Evolutionary conservation across 2,113 vertebrate species (phyloP).

Genomic region (Phrynosoma blainvillii): DNA sequence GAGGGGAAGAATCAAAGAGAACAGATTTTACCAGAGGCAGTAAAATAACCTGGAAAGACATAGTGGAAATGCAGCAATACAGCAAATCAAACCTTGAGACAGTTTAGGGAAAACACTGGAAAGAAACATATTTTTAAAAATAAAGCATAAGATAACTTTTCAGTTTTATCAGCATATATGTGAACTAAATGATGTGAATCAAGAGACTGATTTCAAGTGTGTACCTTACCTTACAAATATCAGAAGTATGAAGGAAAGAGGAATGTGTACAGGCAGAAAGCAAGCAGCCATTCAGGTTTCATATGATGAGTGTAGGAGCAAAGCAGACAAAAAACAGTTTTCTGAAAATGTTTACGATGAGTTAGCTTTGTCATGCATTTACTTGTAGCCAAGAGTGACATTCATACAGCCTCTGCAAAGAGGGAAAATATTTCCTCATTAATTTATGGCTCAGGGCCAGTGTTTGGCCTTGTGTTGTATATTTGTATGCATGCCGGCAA

Average conservation of each 20-base stretch:
- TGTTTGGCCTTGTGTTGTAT: constrained; percentile 34
- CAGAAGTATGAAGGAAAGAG: constrained; percentile 14
- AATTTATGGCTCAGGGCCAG: constrained; percentile 29
- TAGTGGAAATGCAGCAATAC: not conserved
- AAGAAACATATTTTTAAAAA: not conserved
- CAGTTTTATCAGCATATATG: not conserved
- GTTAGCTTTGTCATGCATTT: not conserved
- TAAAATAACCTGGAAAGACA: constrained; percentile 3
- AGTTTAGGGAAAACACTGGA: not conserved
- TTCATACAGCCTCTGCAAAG: not conserved
- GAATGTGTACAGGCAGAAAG: constrained; percentile 14
- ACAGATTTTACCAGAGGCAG: constrained; percentile 10
- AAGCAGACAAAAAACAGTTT: not conserved
- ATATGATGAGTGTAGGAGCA: not conserved
- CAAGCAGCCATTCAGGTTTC: not conserved
- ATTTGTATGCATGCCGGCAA: constrained; percentile 52
- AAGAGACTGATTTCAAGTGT: not conserved
- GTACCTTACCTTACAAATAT: not conserved
- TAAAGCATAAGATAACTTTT: not conserved
- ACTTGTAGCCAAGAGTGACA: not conserved
- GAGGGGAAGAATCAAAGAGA: not conserved
- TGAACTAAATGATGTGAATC: constrained; percentile 2
- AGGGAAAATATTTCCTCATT: not conserved
- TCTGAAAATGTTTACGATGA: constrained; percentile 5
- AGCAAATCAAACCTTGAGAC: not conserved